These are phyloP conservation scores for Paramuricea clavata DNA, from an alignment of 92 coral and sea anemone species.

Conservation along the genomic window DNA sequence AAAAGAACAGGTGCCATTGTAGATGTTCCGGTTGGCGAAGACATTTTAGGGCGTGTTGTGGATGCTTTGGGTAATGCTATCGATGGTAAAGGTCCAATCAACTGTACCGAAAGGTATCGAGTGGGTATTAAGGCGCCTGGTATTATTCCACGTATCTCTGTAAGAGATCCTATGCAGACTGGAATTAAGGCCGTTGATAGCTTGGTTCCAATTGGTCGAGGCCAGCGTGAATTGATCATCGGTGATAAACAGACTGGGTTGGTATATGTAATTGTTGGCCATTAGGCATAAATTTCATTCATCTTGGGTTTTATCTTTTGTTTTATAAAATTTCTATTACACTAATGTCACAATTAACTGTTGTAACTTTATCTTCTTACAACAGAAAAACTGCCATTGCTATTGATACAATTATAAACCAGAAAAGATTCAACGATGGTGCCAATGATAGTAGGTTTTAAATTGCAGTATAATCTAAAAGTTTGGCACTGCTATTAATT, in stretches of 20 bases:
- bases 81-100: slow-evolving; percentile 95
- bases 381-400: slow-evolving; percentile 99
- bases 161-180: slow-evolving; percentile 99
- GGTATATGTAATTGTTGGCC: background rate
- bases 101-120: slow-evolving; percentile 74
- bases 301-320: background rate
- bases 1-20: slow-evolving; percentile 99
- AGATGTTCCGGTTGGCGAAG: slow-evolving; percentile 97
- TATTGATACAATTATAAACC: slow-evolving; percentile 97
- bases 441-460: slow-evolving; percentile 94
- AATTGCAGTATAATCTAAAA: background rate
- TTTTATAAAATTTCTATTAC: background rate
- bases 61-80: slow-evolving; percentile 99
- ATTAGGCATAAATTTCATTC: no score
- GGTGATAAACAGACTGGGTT: slow-evolving; percentile 99
- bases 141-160: slow-evolving; percentile 98
- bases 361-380: background rate
- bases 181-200: slow-evolving; percentile 99
- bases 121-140: slow-evolving; percentile 99
- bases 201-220: slow-evolving; percentile 99
- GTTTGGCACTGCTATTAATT: no score
- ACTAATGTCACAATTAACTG: no score
- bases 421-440: slow-evolving; percentile 96
- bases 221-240: slow-evolving; percentile 99
- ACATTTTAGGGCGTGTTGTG: slow-evolving; percentile 96